phyloP scores from a whole-genome alignment of 2,888 invertebrate genomes.

The Corbicula japonica region DNA sequence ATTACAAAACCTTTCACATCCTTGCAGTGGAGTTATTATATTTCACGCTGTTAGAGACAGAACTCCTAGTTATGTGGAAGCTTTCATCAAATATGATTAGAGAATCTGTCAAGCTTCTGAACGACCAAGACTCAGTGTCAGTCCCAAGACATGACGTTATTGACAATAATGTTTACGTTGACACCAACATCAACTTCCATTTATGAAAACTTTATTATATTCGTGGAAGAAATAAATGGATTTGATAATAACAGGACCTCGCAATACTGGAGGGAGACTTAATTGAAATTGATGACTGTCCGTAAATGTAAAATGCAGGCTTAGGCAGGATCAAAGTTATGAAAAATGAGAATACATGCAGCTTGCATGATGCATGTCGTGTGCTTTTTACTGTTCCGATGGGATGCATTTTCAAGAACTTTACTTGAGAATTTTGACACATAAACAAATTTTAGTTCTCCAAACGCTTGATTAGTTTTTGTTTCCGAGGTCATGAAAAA shows the following conservation, averaged over 20 bases:
- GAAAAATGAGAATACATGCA: slow-evolving; percentile 61
- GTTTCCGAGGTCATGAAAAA: slow-evolving; percentile 19
- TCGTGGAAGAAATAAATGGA: slow-evolving; percentile 66
- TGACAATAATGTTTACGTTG: slow-evolving; percentile 70
- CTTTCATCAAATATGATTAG: slow-evolving; percentile 57
- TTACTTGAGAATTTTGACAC: slow-evolving; percentile 49
- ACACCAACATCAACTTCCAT: slow-evolving; percentile 62
- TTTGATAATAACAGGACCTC: slow-evolving; percentile 65
- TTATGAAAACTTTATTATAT: slow-evolving; percentile 71
- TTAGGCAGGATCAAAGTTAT: slow-evolving; percentile 49
- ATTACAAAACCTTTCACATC: slow-evolving; percentile 70
- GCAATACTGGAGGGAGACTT: slow-evolving; percentile 46
- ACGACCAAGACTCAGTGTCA: slow-evolving; percentile 53
- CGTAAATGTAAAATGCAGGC: slow-evolving; percentile 52
- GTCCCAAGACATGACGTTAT: slow-evolving; percentile 58
- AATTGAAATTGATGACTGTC: slow-evolving; percentile 69
- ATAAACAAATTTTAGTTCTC: slow-evolving; percentile 27
- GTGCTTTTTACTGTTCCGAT: slow-evolving; percentile 48
- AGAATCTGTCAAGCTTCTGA: slow-evolving; percentile 57
- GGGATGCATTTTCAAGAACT: slow-evolving; percentile 41
- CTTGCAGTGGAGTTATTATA: slow-evolving; percentile 57
- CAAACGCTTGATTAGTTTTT: slow-evolving; percentile 16
- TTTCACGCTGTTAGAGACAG: slow-evolving; percentile 59
- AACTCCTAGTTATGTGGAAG: slow-evolving; percentile 46
- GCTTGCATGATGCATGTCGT: slow-evolving; percentile 53